Base-by-base conservation (phyloP, 2,888 invertebrate genomes). In the Pristionchus arcanus region DNA sequence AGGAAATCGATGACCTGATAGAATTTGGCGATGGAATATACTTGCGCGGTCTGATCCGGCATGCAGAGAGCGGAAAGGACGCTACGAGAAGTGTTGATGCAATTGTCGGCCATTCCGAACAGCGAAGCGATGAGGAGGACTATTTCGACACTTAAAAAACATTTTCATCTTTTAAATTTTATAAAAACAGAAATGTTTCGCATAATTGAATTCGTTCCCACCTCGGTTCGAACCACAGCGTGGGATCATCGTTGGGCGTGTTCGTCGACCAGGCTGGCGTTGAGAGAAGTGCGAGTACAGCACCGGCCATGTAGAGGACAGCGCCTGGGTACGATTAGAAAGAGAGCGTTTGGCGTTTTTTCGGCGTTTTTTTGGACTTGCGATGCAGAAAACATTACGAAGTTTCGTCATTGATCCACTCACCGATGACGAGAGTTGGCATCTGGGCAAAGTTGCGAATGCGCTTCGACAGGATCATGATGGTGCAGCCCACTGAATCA, bases 1-100 rank as follows among this genome's bases (percentile, higher is more conserved):
- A 34, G 31, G 49, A 31, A 71, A 16, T 5, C 31, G 2, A 31
- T 59, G 0, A 89, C 89, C 84, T 89, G 89, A 63, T 89, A 89
- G 84, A 89, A 89, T 37, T 89, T 89, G 42, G 89, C 63, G n/a
- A 89, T 66, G n/a, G 89, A 89, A 34, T 68, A 89, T 31, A 66
- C 81, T 49, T 89, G 84, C 19, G 89, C 89, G 7, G 49, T 16
- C 42, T 66, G 49, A 16, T 63, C 66, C 7, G 89, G 89, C 42
- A 89, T 68, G 49, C 37, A 81, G 1, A 89, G 84, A 2, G 89
- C 89, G n/a, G 63, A 42, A 31, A 89, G 42, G 15, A 89, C 55
- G 1, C 84, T 84, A 2, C 89, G 83, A 15, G 89, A 81, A 0
- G 89, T 89, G 84, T 81, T 83, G 63, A 89, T 42, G 37, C 89